Conservation (phyloP, 2,888 invertebrate species). For the Trilocha varians region DNA sequence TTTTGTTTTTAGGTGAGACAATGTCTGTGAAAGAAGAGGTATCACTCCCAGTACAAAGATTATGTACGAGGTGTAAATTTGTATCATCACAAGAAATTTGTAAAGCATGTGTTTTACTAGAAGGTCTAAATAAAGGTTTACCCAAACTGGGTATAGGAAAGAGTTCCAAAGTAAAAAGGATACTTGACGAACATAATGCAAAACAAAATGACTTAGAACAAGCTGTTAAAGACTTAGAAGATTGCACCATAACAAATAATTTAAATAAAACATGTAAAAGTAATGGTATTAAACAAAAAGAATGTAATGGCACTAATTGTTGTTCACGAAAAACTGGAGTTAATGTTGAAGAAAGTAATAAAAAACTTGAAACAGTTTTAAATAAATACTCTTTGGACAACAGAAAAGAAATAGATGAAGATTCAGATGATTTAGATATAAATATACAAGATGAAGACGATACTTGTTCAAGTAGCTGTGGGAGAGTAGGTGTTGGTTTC, state of each 20-base stretch:
- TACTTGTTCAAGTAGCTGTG: slow-evolving; percentile 47
- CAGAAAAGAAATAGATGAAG: slow-evolving; percentile 17
- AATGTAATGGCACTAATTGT: slow-evolving; percentile 20
- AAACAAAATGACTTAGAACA: slow-evolving; percentile 25
- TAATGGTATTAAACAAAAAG: slow-evolving; percentile 11
- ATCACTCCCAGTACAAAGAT: slow-evolving; percentile 85
- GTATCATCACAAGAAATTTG: slow-evolving; percentile 94
- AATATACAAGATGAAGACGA: slow-evolving; percentile 36
- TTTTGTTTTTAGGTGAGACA: slow-evolving; percentile 79
- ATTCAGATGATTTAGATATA: slow-evolving; percentile 26
- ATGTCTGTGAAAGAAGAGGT: slow-evolving; percentile 86
- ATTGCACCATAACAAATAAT: slow-evolving; percentile 17
- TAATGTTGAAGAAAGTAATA: slow-evolving; percentile 21
- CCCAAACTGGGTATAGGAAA: slow-evolving; percentile 94
- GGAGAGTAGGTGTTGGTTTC: slow-evolving; percentile 44
- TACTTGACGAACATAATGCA: slow-evolving; percentile 71
- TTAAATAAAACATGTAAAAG: slow-evolving; percentile 23
- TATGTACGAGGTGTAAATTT: slow-evolving; percentile 90
- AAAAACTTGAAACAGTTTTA: slow-evolving; percentile 33
- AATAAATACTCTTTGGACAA: slow-evolving; percentile 40
- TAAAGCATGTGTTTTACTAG: slow-evolving; percentile 96
- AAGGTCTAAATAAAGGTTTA: slow-evolving; percentile 94
- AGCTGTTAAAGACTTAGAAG: slow-evolving; percentile 36
- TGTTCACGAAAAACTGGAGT: slow-evolving; percentile 23
- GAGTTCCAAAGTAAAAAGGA: slow-evolving; percentile 82